A percentile compares a stretch with the other conserved stretches of the same genome.
Evolutionary conservation across 2,888 invertebrate genomes (phyloP).

Genomic region (Cephus nigrinus): DNA sequence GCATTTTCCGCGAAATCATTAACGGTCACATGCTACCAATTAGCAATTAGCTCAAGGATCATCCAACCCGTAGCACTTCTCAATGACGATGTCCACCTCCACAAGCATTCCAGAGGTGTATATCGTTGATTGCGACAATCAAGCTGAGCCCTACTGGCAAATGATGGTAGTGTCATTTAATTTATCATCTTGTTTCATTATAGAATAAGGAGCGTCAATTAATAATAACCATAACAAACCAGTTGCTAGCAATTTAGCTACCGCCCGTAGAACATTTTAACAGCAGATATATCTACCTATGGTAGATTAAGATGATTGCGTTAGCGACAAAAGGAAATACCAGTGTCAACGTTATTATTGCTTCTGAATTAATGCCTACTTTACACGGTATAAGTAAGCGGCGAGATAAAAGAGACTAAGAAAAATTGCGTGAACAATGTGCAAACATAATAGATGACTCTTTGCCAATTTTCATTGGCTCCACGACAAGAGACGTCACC

Average conservation of each 20-base stretch:
- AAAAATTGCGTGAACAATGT: not conserved
- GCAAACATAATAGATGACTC: not conserved
- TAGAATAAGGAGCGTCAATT: not conserved
- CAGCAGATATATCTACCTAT: not conserved
- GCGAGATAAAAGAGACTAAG: not conserved
- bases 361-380: not conserved
- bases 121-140: slow-evolving; percentile 52
- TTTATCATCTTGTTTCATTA: not conserved
- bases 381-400: not conserved
- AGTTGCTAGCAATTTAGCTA: not conserved
- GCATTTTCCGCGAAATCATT: not conserved
- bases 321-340: not conserved
- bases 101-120: slow-evolving; percentile 47
- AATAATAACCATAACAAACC: not conserved
- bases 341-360: not conserved
- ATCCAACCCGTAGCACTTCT: not conserved
- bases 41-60: not conserved
- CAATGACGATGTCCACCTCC: slow-evolving; percentile 7
- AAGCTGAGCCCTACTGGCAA: slow-evolving; percentile 56
- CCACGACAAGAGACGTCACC: not conserved
- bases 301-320: not conserved
- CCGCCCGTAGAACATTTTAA: not conserved
- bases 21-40: not conserved
- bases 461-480: not conserved
- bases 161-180: slow-evolving; percentile 43